phyloP scores from a whole-genome alignment of 2,113 vertebrate genomes.

The Dipodomys ordii region DNA sequence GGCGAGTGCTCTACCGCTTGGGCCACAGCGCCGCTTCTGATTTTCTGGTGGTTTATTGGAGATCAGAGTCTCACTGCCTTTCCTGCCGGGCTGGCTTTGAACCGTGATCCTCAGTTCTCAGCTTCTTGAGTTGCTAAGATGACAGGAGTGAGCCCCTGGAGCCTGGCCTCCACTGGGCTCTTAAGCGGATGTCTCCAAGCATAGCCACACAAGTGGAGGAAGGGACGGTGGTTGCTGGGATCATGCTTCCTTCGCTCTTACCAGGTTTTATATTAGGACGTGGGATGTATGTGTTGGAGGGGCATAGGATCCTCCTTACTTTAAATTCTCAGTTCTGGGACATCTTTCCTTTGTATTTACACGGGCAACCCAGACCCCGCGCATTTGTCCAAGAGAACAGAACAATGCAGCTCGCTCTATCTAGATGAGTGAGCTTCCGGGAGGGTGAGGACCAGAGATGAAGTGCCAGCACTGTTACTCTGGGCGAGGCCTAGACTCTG shows the following conservation, averaged over 20 bases:
- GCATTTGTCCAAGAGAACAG: not conserved
- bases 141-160: no score
- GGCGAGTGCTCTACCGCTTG: no score
- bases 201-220: not conserved
- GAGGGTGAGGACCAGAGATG: not conserved
- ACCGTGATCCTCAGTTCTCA: no score
- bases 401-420: not conserved
- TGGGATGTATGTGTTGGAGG: not conserved
- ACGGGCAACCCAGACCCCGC: not conserved
- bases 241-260: rapidly evolving
- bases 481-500: not conserved
- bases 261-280: not conserved
- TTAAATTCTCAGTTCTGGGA: not conserved
- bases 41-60: no score
- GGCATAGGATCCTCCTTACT: not conserved
- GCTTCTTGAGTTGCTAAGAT: no score
- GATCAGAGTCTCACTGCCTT: no score
- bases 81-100: no score
- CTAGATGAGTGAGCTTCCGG: not conserved
- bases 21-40: no score
- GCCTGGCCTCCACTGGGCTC: not conserved
- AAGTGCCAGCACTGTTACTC: not conserved
- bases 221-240: not conserved
- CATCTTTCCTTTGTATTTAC: not conserved
- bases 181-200: constrained; percentile 35